These are phyloP conservation scores for Villa cingulata DNA, from an alignment of 2,888 invertebrate species.

Conservation along the genomic window DNA sequence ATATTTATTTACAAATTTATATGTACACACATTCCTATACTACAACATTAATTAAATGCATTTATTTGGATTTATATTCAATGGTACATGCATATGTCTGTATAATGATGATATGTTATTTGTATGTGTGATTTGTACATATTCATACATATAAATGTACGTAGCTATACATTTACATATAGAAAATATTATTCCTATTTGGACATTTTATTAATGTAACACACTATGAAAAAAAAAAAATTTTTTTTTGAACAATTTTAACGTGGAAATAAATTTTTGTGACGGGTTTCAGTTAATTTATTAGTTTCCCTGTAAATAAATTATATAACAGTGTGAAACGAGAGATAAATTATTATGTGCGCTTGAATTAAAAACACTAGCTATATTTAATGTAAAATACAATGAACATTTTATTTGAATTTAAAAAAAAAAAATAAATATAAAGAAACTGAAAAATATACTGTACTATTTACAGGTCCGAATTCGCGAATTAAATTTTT, in stretches of 20 bases:
- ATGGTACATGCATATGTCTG: too few species aligned
- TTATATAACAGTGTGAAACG: conserved; percentile 14
- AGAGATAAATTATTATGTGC: conserved; percentile 12
- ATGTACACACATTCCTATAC: not conserved
- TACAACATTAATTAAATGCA: too few species aligned
- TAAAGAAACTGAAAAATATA: not conserved
- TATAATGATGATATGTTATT: too few species aligned
- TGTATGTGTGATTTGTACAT: too few species aligned
- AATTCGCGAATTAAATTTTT: too few species aligned
- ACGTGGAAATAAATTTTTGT: conserved; percentile 15
- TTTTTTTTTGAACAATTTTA: conserved; percentile 13
- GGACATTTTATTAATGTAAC: conserved; percentile 11
- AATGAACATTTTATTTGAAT: not conserved
- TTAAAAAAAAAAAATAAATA: too few species aligned
- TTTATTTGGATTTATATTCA: too few species aligned
- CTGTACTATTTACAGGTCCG: not conserved
- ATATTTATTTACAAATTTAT: not conserved
- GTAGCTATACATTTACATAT: not conserved
- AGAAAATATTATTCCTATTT: not conserved
- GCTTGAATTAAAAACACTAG: conserved; percentile 1
- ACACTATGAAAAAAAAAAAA: conserved; percentile 10
- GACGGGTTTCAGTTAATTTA: conserved; percentile 13
- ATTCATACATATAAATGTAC: conserved; percentile 5
- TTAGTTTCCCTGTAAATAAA: conserved; percentile 14
- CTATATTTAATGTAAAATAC: not conserved